Evolutionary conservation across 2,888 invertebrate genomes (phyloP).

Genomic region (Onchidella celtica): DNA sequence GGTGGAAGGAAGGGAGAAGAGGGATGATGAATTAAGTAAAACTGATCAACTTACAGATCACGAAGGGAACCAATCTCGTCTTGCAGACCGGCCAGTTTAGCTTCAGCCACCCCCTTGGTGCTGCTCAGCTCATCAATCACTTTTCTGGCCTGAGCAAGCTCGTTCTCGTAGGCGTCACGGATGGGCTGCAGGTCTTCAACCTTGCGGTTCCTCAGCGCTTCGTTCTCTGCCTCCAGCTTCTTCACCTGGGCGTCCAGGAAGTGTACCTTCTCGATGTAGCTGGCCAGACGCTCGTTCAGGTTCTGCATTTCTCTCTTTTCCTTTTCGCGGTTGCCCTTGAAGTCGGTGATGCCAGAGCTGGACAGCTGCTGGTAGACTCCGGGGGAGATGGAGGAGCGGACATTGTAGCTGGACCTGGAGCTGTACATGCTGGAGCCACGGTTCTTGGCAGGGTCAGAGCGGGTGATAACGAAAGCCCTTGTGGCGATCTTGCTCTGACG

Average conservation of each 20-base stretch:
- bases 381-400: constrained; percentile 42
- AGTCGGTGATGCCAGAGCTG: constrained; percentile 77
- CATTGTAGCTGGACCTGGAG: neutral
- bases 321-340: constrained; percentile 79
- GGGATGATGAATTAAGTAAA: too few relatives aligned
- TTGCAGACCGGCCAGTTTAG: constrained; percentile 79
- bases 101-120: constrained; percentile 80
- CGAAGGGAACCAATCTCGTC: constrained; percentile 77
- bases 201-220: constrained; percentile 69
- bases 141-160: constrained; percentile 80
- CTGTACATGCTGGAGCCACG: neutral
- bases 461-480: constrained; percentile 42
- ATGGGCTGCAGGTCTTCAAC: constrained; percentile 74
- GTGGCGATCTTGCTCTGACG: constrained; percentile 34
- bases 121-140: constrained; percentile 80
- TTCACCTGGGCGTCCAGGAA: constrained; percentile 79
- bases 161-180: constrained; percentile 80
- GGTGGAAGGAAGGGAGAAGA: too few relatives aligned
- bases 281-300: constrained; percentile 81
- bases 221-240: constrained; percentile 74
- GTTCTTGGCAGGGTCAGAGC: neutral
- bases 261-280: constrained; percentile 81
- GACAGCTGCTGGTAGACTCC: constrained; percentile 64
- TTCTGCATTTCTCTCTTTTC: constrained; percentile 82
- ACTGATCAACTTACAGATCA: constrained; percentile 50